Percentiles rank a stretch among this genome's conserved stretches.
These are phyloP conservation scores for Reticulitermes lucifugus DNA, from an alignment of 2,888 invertebrate genomes.

Conservation along the genomic window DNA sequence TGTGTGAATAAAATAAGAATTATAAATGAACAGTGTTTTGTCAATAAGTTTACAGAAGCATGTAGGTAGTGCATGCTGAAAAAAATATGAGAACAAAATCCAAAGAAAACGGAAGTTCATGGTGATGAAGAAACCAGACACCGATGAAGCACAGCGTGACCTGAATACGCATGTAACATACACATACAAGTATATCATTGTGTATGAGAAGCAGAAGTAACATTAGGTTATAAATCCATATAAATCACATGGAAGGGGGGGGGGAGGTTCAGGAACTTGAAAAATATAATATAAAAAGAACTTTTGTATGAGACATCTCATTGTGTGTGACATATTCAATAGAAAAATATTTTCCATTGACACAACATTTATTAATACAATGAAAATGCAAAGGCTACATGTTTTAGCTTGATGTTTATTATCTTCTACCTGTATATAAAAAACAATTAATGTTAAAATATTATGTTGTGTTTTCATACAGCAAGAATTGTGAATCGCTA, in stretches of 20 bases:
- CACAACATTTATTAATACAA: too few relatives aligned
- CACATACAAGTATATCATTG: conserved; percentile 28
- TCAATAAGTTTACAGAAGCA: conserved; percentile 22
- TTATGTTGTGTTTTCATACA: too few relatives aligned
- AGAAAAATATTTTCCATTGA: not conserved
- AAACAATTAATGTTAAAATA: too few relatives aligned
- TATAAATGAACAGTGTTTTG: conserved; percentile 28
- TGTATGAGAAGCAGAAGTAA: conserved; percentile 14
- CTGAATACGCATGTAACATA: not conserved
- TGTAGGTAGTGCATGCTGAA: conserved; percentile 24
- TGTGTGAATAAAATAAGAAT: conserved; percentile 34
- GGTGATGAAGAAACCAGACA: conserved; percentile 16
- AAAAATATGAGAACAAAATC: conserved; percentile 31
- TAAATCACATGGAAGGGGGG: not conserved
- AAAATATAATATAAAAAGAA: not conserved
- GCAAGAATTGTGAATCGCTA: too few relatives aligned
- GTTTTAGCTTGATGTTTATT: too few relatives aligned
- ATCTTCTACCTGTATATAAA: too few relatives aligned
- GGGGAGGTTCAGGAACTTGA: not conserved
- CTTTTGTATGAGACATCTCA: too few relatives aligned
- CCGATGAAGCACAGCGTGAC: not conserved
- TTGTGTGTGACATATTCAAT: too few relatives aligned
- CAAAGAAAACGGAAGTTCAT: conserved; percentile 16
- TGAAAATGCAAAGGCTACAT: too few relatives aligned
- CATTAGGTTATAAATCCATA: conserved; percentile 10